A percentile compares a stretch with the other conserved stretches of the same genome.
phyloP scores from a whole-genome alignment of 2,113 vertebrate genomes.

The Chaetops frenatus region DNA sequence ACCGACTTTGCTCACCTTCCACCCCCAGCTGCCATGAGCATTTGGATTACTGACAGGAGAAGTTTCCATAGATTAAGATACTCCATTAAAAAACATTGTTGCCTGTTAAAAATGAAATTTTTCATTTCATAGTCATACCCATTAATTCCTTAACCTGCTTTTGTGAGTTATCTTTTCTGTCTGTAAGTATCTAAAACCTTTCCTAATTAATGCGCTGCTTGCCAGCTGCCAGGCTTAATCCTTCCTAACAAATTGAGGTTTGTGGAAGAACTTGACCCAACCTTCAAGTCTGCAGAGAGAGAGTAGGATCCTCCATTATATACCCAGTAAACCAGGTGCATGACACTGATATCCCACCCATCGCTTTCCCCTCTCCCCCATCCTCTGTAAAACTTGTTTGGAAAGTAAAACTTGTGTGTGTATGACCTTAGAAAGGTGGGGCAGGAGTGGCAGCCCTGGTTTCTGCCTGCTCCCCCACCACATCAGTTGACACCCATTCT shows the following conservation, averaged over 20 bases:
- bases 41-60: not conserved
- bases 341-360: not conserved
- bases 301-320: not conserved
- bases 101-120: not conserved
- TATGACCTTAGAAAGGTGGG: not conserved
- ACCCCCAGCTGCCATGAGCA: not conserved
- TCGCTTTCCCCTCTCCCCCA: not conserved
- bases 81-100: not conserved
- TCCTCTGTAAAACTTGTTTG: not conserved
- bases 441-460: not conserved
- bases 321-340: not conserved
- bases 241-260: not conserved
- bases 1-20: not conserved
- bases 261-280: not conserved
- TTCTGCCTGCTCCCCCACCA: not conserved
- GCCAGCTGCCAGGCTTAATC: not conserved
- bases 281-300: not conserved
- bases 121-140: not conserved
- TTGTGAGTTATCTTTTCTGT: not conserved
- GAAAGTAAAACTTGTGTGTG: not conserved
- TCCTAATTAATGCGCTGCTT: not conserved
- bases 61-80: not conserved
- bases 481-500: not conserved
- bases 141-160: not conserved
- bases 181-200: not conserved